Base-by-base conservation (phyloP, 2,797 vertebrate genomes). In the Enteromius paludinosus region DNA sequence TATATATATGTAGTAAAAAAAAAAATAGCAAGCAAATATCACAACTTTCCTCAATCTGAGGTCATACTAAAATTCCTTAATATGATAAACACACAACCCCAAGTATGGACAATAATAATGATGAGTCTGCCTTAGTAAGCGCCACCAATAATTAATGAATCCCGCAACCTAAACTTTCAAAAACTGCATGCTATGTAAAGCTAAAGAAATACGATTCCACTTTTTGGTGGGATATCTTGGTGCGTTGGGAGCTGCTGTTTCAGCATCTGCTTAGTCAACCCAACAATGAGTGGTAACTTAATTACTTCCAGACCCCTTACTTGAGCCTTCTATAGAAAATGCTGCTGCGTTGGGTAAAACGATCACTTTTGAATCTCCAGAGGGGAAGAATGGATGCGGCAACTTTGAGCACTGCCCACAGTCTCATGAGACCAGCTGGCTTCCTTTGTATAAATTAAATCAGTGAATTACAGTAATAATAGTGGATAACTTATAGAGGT, bases 401-500 rank as follows among this genome's bases (percentile, higher is more conserved):
- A 76, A 84, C 54, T 69, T 78, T 49, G 76, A 75, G 64, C n/a
- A 79, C 52, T 84, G 74, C 72, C 66, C 52, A 71, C 59, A 59
- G 79, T 82, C 70, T 25, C 71, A 66, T 47, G 38, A 62, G 73
- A 74, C 78, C 76, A 54, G 28, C 80, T 74, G 73, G 82, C 68
- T 61, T 38, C 79, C 83, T 82, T 71, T 82, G 80, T 83, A 81
- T 86, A 84, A 84, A 86, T 86, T 35, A 86, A 81, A 86, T 86
- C 64, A 73, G 43, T 66, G 59, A 83, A 78, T 71, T 83, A 78
- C 80, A 85, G 79, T 85, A 85, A 85, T 88, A 83, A 79, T 81
- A 85, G 80, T 71, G 52, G 73, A 86, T 87, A 89, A 88, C 86
- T 85, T 87, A 79, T 83, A 79, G 78, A 87, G 72, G 81, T 76